Evolutionary conservation across 2,888 invertebrate genomes (phyloP), one percentile per base, ranked within the genome.

Genomic region (Cataglyphis cursor): DNA sequence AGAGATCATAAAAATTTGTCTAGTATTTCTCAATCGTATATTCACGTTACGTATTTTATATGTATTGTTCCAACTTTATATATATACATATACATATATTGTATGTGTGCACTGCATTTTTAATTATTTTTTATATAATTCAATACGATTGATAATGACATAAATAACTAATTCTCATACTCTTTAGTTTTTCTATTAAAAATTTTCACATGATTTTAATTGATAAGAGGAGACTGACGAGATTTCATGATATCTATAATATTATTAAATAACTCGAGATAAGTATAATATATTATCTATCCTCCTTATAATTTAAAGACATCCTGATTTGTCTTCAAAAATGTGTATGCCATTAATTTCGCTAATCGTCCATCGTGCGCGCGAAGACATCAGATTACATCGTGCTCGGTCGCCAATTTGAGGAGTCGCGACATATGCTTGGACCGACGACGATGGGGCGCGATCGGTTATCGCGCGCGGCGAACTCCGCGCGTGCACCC

Each of bases 391-490:
- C 21, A 38, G 61, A 54, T 51, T 38, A 35, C 64, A 15, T 54
- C 57, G 28, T 64, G 66, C 76, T 41, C 51, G n/a, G 24, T 54
- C 18, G 83, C 64, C 18, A n/a, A n/a, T 12, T 31, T 72, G 65
- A 57, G 15, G 28, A 64, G 21, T 81, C 83, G 70, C 87, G 85
- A 82, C 90, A 88, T 90, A 90, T 90, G 90, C 83, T 86, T 21
- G 65, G 31, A 9, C 21, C 54, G 64, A 82, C 54, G 64, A 83
- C 51, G 85, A 86, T 85, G 87, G 90, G 72, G 84, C 82, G 72
- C 90, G 87, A 90, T 90, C 89, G 86, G 87, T 88, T 83, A 84
- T 88, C 84, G 68, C 68, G 72, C 72, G 24, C 61, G 15, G 8
- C 21, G 31, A 44, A 35, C 38, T 44, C 51, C 51, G 51, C 62